Conservation (phyloP, 92 coral and sea anemone genomes). For the Umimayanthus chanpuru region DNA sequence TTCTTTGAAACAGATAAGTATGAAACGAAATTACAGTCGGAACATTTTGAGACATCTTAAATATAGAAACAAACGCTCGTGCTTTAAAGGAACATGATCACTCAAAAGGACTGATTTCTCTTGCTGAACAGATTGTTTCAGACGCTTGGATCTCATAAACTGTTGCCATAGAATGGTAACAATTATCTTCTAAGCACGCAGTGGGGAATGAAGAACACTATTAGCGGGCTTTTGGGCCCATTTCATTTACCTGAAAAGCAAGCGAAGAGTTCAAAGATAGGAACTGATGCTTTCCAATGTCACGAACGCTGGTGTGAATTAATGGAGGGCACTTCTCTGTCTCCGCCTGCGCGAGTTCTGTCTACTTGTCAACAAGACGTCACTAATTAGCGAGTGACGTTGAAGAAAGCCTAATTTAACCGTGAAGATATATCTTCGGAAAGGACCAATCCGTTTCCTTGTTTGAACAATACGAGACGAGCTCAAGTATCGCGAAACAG, state of each 20-base stretch:
- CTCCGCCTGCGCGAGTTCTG: slow-evolving; percentile 55
- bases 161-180: not conserved
- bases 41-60: slow-evolving; percentile 7
- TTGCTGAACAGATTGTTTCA: slow-evolving; percentile 18
- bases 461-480: slow-evolving; percentile 27
- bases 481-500: slow-evolving; percentile 39
- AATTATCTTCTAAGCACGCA: slow-evolving; percentile 9
- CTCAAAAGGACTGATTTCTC: slow-evolving; percentile 1
- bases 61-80: slow-evolving; percentile 19
- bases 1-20: not conserved
- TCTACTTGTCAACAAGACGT: slow-evolving; percentile 83
- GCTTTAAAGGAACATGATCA: slow-evolving; percentile 15
- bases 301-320: slow-evolving; percentile 31
- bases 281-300: slow-evolving; percentile 23
- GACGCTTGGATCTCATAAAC: not conserved
- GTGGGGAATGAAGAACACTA: not conserved
- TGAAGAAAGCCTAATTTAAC: slow-evolving; percentile 64
- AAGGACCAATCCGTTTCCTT: slow-evolving; percentile 39
- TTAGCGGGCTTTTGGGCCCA: not conserved
- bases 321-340: slow-evolving; percentile 41
- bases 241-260: slow-evolving; percentile 36
- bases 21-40: not conserved
- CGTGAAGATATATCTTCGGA: slow-evolving; percentile 35
- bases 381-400: slow-evolving; percentile 84
- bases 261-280: slow-evolving; percentile 39